phyloP scores from a whole-genome alignment of 2,888 invertebrate genomes.

The Crocallis elinguaria region DNA sequence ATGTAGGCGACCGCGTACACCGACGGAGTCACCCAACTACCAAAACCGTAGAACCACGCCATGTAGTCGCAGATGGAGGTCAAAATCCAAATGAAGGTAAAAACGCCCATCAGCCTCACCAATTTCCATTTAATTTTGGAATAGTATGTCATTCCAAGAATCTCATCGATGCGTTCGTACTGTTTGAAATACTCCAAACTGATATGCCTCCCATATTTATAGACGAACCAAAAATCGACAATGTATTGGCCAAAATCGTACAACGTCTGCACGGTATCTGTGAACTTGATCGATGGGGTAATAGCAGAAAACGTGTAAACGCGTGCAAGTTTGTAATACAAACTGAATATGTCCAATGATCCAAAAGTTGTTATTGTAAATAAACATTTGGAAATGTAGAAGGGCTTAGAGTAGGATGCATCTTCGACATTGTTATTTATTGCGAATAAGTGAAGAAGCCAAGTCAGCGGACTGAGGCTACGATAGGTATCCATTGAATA shows the following conservation, averaged over 20 bases:
- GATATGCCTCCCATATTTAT: slow-evolving; percentile 59
- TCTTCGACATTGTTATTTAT: slow-evolving; percentile 45
- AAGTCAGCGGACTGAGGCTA: slow-evolving; percentile 49
- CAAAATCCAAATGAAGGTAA: slow-evolving; percentile 50
- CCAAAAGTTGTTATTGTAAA: slow-evolving; percentile 40
- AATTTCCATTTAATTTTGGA: slow-evolving; percentile 47
- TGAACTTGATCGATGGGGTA: slow-evolving; percentile 56
- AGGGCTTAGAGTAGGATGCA: slow-evolving; percentile 8
- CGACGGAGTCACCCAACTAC: slow-evolving; percentile 46
- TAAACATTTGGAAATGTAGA: slow-evolving; percentile 14
- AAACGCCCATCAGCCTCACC: slow-evolving; percentile 45
- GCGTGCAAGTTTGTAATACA: slow-evolving; percentile 56
- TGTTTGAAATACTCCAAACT: slow-evolving; percentile 59
- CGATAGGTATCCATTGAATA: slow-evolving; percentile 29
- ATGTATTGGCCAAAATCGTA: slow-evolving; percentile 62
- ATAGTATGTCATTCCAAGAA: slow-evolving; percentile 51
- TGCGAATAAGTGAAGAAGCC: slow-evolving; percentile 56
- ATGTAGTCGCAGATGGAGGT: slow-evolving; percentile 53
- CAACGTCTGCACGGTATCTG: slow-evolving; percentile 59
- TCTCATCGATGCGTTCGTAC: slow-evolving; percentile 58
- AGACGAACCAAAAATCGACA: slow-evolving; percentile 62
- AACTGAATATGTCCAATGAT: slow-evolving; percentile 42
- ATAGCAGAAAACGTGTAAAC: slow-evolving; percentile 41
- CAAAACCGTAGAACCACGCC: slow-evolving; percentile 57
- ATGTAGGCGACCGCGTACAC: slow-evolving; percentile 54